Conservation (phyloP, 2,113 vertebrate genomes). For the Microtus richardsoni region DNA sequence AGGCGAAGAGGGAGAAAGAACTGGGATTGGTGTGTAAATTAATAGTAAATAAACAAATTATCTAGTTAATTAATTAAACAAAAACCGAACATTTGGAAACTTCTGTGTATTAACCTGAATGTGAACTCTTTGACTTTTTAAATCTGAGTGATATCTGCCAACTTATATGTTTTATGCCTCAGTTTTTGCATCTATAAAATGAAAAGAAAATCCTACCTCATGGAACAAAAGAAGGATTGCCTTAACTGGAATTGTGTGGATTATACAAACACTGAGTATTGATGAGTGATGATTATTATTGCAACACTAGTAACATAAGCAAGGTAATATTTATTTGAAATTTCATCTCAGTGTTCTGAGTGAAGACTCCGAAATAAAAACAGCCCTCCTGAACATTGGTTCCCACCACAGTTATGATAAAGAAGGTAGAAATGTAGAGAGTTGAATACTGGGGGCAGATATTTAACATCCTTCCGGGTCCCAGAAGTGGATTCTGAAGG, state of each 20-base stretch:
- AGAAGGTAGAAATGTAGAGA: background rate
- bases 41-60: too few species aligned
- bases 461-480: background rate
- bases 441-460: background rate
- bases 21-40: too few species aligned
- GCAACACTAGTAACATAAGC: too few species aligned
- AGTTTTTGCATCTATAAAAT: slow-evolving; percentile 24
- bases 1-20: too few species aligned
- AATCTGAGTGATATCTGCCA: background rate
- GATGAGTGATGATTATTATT: background rate
- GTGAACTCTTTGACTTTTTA: background rate
- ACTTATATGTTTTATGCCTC: background rate
- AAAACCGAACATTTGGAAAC: too few species aligned
- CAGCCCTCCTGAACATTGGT: background rate
- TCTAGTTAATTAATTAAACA: too few species aligned
- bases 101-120: background rate
- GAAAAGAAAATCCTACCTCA: background rate
- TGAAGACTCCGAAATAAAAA: background rate
- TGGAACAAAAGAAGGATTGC: background rate
- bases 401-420: background rate
- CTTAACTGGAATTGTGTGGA: background rate
- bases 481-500: background rate
- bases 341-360: background rate
- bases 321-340: background rate
- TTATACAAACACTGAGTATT: background rate